Percentiles rank a stretch among this genome's conserved stretches.
These are phyloP conservation scores for Pangasianodon gigas DNA, from an alignment of 2,113 vertebrate genomes.

Conservation along the genomic window DNA sequence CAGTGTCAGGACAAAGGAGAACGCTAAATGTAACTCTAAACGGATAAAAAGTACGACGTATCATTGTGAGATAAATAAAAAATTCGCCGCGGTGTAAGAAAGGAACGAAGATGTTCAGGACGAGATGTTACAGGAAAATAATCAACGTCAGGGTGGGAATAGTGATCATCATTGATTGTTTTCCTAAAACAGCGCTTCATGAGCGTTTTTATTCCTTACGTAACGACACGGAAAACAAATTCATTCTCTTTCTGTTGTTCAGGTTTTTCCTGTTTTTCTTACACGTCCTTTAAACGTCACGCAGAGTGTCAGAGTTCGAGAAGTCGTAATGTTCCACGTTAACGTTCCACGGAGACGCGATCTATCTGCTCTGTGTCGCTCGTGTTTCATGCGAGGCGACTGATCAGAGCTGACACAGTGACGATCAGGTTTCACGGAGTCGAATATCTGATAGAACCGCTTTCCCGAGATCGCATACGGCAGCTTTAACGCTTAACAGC, in stretches of 20 bases:
- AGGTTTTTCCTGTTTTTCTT: background rate
- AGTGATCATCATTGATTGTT: background rate
- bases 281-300: background rate
- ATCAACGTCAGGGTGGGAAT: background rate
- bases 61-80: no score
- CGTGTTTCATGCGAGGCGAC: background rate
- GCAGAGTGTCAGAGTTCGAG: background rate
- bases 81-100: no score
- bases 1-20: background rate
- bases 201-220: no score
- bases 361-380: background rate
- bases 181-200: background rate
- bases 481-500: background rate
- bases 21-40: background rate
- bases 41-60: background rate
- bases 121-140: background rate
- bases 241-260: background rate
- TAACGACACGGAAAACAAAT: background rate
- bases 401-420: background rate
- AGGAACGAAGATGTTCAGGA: no score
- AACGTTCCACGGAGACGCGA: background rate
- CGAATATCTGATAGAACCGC: background rate
- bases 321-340: background rate
- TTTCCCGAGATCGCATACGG: background rate
- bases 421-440: background rate